A percentile compares a stretch with the other conserved stretches of the same genome.
Evolutionary conservation across 2,888 invertebrate genomes (phyloP).

Genomic region (Aquatica leii): DNA sequence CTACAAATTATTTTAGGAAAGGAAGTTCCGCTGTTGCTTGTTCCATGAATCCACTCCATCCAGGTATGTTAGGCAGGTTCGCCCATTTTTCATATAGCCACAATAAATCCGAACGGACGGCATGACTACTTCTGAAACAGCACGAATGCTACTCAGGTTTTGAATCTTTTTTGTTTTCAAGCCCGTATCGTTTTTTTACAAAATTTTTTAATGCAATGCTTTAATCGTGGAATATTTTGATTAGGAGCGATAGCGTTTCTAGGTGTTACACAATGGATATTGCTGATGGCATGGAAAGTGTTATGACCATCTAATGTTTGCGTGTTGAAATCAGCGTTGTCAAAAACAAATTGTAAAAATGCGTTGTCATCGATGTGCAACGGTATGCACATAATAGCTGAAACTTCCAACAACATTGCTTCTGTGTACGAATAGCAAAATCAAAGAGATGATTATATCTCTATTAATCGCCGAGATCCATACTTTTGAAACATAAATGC

Average conservation of each 20-base stretch:
- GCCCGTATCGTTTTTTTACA: neutral
- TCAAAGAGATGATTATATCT: neutral
- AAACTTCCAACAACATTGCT: too few species aligned
- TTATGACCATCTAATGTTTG: too few species aligned
- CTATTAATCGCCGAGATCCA: neutral
- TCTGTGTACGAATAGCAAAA: neutral
- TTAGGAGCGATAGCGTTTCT: too few species aligned
- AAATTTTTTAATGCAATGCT: neutral
- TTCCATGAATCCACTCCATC: neutral
- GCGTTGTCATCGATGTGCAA: too few species aligned
- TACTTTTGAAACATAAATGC: too few species aligned
- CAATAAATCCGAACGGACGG: neutral
- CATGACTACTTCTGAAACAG: neutral
- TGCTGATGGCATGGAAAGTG: neutral
- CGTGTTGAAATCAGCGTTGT: too few species aligned
- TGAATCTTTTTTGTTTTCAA: neutral
- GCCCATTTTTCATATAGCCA: neutral
- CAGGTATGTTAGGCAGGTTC: too few species aligned
- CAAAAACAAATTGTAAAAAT: too few species aligned
- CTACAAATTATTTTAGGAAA: neutral
- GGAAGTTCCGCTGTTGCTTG: neutral
- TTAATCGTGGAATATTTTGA: neutral
- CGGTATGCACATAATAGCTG: neutral
- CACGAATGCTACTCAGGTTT: too few species aligned
- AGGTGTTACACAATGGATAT: neutral